Conservation (phyloP, 2,797 vertebrate genomes). For the Pempheris klunzingeri region DNA sequence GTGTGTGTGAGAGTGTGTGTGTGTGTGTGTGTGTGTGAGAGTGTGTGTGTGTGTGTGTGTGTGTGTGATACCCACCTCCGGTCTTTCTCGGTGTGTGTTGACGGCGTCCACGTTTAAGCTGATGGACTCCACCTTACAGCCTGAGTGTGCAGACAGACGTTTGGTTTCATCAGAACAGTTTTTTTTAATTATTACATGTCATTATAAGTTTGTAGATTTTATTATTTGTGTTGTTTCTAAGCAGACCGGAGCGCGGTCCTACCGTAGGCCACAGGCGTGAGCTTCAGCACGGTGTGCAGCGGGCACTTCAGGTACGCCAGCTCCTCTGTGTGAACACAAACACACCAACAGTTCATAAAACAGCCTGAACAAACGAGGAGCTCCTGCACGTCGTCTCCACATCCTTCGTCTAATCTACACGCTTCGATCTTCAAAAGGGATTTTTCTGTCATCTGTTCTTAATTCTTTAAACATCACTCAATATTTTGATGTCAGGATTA, state of each 20-base stretch:
- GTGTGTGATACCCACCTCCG: constrained; percentile 84
- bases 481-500: too few species aligned
- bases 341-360: neutral
- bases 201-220: too few species aligned
- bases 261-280: constrained; percentile 98
- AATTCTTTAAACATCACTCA: too few species aligned
- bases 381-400: too few species aligned
- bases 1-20: constrained; percentile 49
- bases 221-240: too few species aligned
- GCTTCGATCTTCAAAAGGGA: too few species aligned
- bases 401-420: too few species aligned
- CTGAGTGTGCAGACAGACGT: constrained; percentile 70
- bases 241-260: constrained; percentile 44
- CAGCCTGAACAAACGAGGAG: neutral
- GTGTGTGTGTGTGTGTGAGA: constrained; percentile 76
- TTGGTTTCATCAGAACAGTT: constrained; percentile 17
- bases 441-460: too few species aligned
- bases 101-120: constrained; percentile 90
- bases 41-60: neutral
- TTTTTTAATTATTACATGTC: too few species aligned
- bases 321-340: constrained; percentile 85
- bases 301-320: constrained; percentile 98
- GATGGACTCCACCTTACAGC: constrained; percentile 92
- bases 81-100: constrained; percentile 90
- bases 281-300: constrained; percentile 95